These are phyloP conservation scores for Sinopyrophorus schimmeli DNA, from an alignment of 2,888 invertebrate genomes.

Conservation along the genomic window DNA sequence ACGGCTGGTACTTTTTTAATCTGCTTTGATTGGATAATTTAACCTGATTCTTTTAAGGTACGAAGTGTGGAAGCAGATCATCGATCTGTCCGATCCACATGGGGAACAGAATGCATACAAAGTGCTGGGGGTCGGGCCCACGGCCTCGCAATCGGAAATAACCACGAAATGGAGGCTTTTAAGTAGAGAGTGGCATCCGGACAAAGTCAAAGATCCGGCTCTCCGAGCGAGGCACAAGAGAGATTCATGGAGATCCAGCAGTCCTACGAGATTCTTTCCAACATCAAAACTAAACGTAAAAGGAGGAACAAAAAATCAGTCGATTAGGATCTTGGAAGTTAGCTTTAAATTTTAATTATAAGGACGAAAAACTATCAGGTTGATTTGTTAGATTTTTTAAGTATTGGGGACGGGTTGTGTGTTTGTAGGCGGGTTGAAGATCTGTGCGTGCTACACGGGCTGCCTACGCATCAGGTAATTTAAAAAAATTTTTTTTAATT, in stretches of 20 bases:
- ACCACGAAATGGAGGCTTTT: conserved; percentile 79
- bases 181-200: conserved; percentile 88
- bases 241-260: conserved; percentile 92
- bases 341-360: too few relatives aligned
- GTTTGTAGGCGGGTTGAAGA: too few relatives aligned
- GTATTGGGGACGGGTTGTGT: too few relatives aligned
- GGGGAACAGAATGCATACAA: conserved; percentile 89
- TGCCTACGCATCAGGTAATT: too few relatives aligned
- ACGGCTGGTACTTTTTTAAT: conserved; percentile 71
- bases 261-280: conserved; percentile 87
- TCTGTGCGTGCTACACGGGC: too few relatives aligned
- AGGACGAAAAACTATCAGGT: too few relatives aligned
- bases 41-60: conserved; percentile 45
- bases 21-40: too few relatives aligned
- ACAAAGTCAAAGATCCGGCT: conserved; percentile 78
- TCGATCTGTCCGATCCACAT: conserved; percentile 84
- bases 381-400: too few relatives aligned
- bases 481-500: too few relatives aligned
- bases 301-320: conserved; percentile 72
- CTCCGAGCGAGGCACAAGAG: conserved; percentile 74
- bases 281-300: conserved; percentile 75
- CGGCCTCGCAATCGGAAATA: conserved; percentile 83
- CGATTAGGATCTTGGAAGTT: conserved; percentile 17
- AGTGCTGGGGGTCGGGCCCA: conserved; percentile 77
- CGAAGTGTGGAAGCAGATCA: conserved; percentile 84